These are phyloP conservation scores for Crypturellus undulatus DNA, from an alignment of 2,113 vertebrate species.

Conservation along the genomic window DNA sequence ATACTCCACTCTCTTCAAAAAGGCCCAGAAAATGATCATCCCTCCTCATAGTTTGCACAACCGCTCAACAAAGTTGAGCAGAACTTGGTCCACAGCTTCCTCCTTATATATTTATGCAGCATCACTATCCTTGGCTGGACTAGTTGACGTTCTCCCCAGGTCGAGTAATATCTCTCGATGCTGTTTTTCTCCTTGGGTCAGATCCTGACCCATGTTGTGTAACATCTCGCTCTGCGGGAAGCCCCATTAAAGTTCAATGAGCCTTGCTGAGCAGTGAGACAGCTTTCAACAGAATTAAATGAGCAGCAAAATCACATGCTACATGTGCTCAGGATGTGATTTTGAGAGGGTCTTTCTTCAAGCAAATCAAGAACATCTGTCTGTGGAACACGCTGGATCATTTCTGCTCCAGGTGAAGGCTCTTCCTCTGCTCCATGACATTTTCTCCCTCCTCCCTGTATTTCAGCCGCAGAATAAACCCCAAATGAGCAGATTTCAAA, in stretches of 20 bases:
- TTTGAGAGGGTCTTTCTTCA: neutral
- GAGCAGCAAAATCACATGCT: neutral
- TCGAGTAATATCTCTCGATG: neutral
- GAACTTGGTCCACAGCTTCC: neutral
- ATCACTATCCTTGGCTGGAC: neutral
- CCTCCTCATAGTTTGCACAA: neutral
- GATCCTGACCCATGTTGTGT: rapidly evolving
- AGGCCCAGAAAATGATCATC: too few species aligned
- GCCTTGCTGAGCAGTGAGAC: rapidly evolving
- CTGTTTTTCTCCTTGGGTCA: neutral
- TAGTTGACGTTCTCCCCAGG: neutral
- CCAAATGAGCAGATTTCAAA: neutral
- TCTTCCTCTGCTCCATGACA: neutral
- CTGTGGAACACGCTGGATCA: neutral
- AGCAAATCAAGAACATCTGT: neutral
- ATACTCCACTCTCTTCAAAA: neutral
- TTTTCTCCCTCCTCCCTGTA: neutral
- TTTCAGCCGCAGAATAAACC: neutral
- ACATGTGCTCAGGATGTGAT: neutral
- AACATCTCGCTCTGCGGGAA: neutral
- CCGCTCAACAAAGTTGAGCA: too few species aligned
- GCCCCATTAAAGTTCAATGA: neutral
- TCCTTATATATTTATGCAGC: too few species aligned
- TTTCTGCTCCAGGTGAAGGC: neutral
- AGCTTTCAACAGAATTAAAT: neutral